Evolutionary conservation across 1,140 invertebrate species (phyloP), one percentile per base, ranked within the genome.

Genomic region (Stenopsyche tienmushanensis): DNA sequence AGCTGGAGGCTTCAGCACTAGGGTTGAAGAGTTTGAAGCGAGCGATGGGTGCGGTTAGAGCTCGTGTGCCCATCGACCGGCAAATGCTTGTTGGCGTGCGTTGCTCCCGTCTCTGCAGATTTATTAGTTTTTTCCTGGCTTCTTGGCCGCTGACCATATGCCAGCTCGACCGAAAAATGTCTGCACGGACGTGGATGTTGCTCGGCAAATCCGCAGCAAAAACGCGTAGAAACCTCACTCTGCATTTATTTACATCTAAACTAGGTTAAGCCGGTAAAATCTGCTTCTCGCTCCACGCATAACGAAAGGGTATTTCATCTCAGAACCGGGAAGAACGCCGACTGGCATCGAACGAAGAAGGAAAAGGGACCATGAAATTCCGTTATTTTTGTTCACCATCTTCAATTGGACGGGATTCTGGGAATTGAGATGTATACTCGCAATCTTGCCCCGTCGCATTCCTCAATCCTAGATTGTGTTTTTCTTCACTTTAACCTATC

Each of bases 141-240:
- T 60, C 57, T 60, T 60, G 57, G 57, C 57, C 57, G 57, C 57
- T 44, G 57, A 60, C 57, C 57, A 49, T 60, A 60, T 60, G 57
- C 57, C 57, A 60, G 57, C 57, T 60, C 57, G 57, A 60, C 57
- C 57, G 57, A 60, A 60, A 60, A 60, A 60, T 60, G 57, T 60
- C 57, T 60, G 57, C 57, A 60, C 57, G 57, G 57, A 60, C 42
- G 47, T 47, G 57, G 57, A 45, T 45, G 15, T 47, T 26, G 24
- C 42, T n/a, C 21, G 23, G 21, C 57, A 60, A 60, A 60, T 60
- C 57, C 42, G 23, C 23, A 10, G 20, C 52, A 7, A 5, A 54
- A 54, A 54, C 52, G 44, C 44, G 5, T 47, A 47, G 44, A 47
- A 47, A 47, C 10, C 18, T 20, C 5, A 5, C 44, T 15, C 10